Conservation (phyloP, 2,888 invertebrate genomes). For the Diogma glabrata region DNA sequence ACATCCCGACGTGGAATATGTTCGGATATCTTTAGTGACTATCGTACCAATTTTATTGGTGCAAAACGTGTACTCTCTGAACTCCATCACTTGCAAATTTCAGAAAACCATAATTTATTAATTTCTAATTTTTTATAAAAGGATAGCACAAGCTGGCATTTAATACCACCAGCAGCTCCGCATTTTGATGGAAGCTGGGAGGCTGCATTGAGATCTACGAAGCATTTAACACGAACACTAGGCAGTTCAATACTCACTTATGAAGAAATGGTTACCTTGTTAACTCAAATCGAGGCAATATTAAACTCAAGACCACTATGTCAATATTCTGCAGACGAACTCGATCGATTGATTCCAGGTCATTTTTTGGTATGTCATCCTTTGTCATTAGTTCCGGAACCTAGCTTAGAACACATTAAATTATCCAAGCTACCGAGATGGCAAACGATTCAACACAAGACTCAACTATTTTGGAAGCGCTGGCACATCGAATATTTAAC, state of each 20-base stretch:
- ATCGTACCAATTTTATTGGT: constrained; percentile 25
- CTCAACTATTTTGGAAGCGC: constrained; percentile 22
- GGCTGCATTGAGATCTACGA: neutral
- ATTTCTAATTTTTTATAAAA: too few relatives aligned
- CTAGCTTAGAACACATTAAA: constrained; percentile 16
- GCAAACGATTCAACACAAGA: constrained; percentile 21
- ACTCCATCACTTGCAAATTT: too few relatives aligned
- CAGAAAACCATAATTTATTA: neutral
- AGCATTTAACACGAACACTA: neutral
- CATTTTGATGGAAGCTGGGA: neutral
- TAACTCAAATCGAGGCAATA: neutral
- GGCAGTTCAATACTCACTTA: neutral
- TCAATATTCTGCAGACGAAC: neutral
- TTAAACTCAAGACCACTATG: neutral
- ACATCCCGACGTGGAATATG: constrained; percentile 21
- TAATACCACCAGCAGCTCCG: neutral
- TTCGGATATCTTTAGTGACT: constrained; percentile 21
- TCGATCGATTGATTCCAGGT: neutral
- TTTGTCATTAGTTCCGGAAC: constrained; percentile 18
- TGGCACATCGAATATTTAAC: constrained; percentile 23
- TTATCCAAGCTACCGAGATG: constrained; percentile 18
- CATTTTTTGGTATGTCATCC: neutral
- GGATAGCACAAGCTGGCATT: too few relatives aligned
- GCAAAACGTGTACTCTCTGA: constrained; percentile 17
- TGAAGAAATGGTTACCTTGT: neutral